Conservation (phyloP, 2,888 invertebrate species). For the Cybosia mesomella region DNA sequence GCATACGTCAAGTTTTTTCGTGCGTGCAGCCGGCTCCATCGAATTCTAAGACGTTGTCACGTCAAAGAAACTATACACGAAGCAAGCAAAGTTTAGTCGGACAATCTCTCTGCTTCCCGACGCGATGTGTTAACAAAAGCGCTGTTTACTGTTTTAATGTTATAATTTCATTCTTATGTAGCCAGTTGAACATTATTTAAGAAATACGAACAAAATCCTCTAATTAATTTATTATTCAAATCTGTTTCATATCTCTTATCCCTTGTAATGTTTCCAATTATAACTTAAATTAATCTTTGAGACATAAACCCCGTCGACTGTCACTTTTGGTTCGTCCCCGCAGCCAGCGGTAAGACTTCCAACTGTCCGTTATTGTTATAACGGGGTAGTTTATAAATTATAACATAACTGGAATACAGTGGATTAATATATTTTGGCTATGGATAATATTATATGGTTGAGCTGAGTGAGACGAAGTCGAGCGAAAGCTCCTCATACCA, state of each 20-base stretch:
- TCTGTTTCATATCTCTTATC: neutral
- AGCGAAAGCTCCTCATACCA: too few relatives aligned
- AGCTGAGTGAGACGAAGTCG: too few relatives aligned
- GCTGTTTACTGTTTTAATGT: too few relatives aligned
- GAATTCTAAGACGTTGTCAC: too few relatives aligned
- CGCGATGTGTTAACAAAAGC: too few relatives aligned
- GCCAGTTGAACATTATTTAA: neutral
- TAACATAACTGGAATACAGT: neutral
- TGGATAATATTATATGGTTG: too few relatives aligned
- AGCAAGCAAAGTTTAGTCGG: too few relatives aligned
- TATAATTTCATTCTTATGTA: neutral
- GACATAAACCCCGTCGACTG: neutral
- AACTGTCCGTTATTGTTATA: constrained; percentile 1
- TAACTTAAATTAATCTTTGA: neutral
- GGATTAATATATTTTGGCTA: too few relatives aligned
- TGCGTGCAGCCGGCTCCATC: too few relatives aligned
- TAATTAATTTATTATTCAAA: neutral
- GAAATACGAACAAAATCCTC: neutral
- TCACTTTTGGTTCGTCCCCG: neutral
- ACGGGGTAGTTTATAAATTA: neutral
- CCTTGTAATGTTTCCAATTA: neutral
- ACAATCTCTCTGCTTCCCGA: too few relatives aligned
- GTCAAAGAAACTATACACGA: too few relatives aligned
- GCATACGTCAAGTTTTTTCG: too few relatives aligned
- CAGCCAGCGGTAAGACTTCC: neutral